A percentile compares a stretch with the other conserved stretches of the same genome.
Evolutionary conservation across 2,888 invertebrate species (phyloP).

Genomic region (Sipunculus nudus): DNA sequence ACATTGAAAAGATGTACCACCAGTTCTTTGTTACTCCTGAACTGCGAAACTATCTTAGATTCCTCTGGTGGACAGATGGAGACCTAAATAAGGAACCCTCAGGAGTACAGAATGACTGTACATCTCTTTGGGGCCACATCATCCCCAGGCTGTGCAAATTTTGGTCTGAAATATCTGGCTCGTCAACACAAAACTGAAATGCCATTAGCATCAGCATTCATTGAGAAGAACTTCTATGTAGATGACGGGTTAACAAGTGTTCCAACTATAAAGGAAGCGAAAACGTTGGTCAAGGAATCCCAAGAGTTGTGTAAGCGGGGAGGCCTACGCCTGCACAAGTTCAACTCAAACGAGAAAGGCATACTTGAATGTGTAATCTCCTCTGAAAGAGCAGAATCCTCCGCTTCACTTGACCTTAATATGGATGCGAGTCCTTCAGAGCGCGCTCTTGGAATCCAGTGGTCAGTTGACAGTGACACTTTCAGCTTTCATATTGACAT

Average conservation of each 20-base stretch:
- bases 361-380: conserved; percentile 31
- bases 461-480: conserved; percentile 18
- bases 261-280: conserved; percentile 3
- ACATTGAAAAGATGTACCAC: conserved; percentile 35
- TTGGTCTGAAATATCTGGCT: conserved; percentile 10
- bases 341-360: conserved; percentile 25
- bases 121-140: conserved; percentile 11
- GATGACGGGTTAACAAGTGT: conserved; percentile 34
- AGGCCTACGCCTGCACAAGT: conserved; percentile 34
- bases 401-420: conserved; percentile 18
- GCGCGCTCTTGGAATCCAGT: conserved; percentile 21
- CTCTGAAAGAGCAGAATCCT: conserved; percentile 18
- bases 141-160: conserved; percentile 17
- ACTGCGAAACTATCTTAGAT: conserved; percentile 19
- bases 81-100: neutral
- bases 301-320: conserved; percentile 19
- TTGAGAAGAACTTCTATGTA: conserved; percentile 30
- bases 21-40: conserved; percentile 13
- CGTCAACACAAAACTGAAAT: neutral
- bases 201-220: conserved; percentile 19
- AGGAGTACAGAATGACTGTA: conserved; percentile 17
- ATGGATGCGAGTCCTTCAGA: conserved; percentile 19
- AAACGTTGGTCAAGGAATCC: conserved; percentile 9
- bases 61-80: conserved; percentile 27
- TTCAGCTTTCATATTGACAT: conserved; percentile 13